phyloP scores from a whole-genome alignment of 2,797 vertebrate species.

The Artibeus jamaicensis region DNA sequence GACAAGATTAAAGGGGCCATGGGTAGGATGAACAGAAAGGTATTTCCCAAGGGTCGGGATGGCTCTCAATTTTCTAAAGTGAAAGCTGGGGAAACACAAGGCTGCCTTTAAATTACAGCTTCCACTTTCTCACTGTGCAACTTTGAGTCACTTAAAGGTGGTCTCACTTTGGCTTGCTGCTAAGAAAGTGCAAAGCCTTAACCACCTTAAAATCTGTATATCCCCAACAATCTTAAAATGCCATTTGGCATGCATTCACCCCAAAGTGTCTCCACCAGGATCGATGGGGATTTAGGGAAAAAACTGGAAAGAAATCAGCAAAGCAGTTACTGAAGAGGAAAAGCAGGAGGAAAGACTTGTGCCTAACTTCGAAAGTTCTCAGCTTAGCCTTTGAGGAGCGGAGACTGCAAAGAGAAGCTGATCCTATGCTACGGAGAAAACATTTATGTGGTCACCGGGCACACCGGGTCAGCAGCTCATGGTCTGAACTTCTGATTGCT shows the following conservation, averaged over 20 bases:
- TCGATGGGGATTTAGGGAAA: background rate
- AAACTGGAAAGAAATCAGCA: slow-evolving; percentile 16
- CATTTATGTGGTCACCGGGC: background rate
- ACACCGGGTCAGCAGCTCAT: background rate
- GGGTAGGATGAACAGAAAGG: background rate
- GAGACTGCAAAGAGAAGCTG: background rate
- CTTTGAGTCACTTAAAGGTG: background rate
- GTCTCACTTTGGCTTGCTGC: background rate
- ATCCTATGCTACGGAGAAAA: slow-evolving; percentile 4
- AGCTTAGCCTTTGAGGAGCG: background rate
- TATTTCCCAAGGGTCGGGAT: background rate
- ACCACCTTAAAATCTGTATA: background rate
- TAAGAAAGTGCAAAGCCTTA: background rate
- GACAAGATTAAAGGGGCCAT: slow-evolving; percentile 2
- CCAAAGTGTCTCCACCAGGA: background rate
- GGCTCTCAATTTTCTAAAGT: background rate
- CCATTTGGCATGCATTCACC: background rate
- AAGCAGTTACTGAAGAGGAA: slow-evolving; percentile 19
- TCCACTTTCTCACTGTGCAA: background rate
- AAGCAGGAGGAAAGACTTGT: background rate
- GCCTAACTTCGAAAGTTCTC: background rate
- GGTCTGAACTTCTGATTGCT: slow-evolving; percentile 12
- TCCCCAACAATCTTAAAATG: background rate
- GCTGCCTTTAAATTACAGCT: background rate
- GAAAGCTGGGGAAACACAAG: background rate